Percentiles rank a stretch among this genome's conserved stretches.
Conservation (phyloP, 2,888 invertebrate species). For the Chrysolina americana region DNA sequence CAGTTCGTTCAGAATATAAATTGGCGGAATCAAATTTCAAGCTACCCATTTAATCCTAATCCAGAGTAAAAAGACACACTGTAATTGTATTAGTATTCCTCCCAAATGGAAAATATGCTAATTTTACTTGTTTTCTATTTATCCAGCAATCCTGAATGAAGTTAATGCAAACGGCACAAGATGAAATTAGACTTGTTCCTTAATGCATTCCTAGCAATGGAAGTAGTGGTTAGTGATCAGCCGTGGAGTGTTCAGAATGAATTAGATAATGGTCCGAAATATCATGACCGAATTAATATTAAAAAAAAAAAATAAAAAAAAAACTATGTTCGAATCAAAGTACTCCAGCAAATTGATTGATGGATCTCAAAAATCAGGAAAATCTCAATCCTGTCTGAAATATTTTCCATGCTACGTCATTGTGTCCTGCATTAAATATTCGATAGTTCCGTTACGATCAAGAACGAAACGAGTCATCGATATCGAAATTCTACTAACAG, state of each 20-base stretch:
- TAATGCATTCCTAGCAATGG: slow-evolving; percentile 3
- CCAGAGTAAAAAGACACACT: slow-evolving; percentile 17
- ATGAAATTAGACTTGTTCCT: slow-evolving; percentile 9
- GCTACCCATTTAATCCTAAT: slow-evolving; percentile 17
- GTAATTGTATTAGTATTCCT: slow-evolving; percentile 23
- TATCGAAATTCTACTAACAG: too few species aligned
- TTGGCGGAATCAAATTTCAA: slow-evolving; percentile 15
- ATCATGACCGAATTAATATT: background rate
- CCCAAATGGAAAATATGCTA: slow-evolving; percentile 17
- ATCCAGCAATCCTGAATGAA: slow-evolving; percentile 16
- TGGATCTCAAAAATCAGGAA: too few species aligned
- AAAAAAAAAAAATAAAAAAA: too few species aligned
- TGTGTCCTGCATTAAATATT: too few species aligned
- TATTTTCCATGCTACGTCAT: too few species aligned
- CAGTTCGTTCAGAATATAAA: slow-evolving; percentile 13
- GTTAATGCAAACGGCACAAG: slow-evolving; percentile 12
- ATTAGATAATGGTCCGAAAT: background rate
- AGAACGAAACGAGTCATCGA: too few species aligned
- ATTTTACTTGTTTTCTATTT: slow-evolving; percentile 23
- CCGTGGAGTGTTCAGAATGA: background rate
- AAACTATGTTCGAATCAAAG: too few species aligned
- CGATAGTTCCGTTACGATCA: too few species aligned
- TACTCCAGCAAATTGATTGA: too few species aligned
- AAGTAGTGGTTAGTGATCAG: slow-evolving; percentile 1
- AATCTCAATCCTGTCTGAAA: too few species aligned